Evolutionary conservation across 2,113 vertebrate genomes (phyloP), one percentile per base, ranked within the genome.

Genomic region (Dasyprocta punctata): DNA sequence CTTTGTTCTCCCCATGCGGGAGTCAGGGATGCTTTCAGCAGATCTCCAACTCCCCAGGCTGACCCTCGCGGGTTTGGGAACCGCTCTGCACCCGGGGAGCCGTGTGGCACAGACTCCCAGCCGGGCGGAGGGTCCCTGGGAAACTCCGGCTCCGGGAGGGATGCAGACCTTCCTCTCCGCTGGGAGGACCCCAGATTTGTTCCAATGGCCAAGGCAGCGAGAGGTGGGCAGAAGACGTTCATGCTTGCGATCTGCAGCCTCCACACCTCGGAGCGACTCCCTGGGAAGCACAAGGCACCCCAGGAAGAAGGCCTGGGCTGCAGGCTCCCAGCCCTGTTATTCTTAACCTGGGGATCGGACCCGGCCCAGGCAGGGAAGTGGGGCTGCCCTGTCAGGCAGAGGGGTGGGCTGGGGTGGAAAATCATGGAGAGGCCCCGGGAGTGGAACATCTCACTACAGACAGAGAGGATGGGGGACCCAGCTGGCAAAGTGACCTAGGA

Each of bases 181-280:
- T 80, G 12, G 73, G 9, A 17, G 17, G 36, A 24, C 33, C 73
- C 65, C 49, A 13, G 78, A 33, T 36, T 19, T 13, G 0, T 41
- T 20, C 58, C 5, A 49, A 49, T 0, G 1, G 26, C 41, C 1
- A 0, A 11, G n/a, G 90, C 3, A 52, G 36, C 0, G 0, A 89
- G 36, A 87, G 63, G 22, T n/a, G 5, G 54, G 54, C 16, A 16
- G 7, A 3, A 41, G 11, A 16, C 0, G 12, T 44, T 24, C 33
- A 0, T 4, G 1, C 24, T 26, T 33, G 28, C 2, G 63, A 78
- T 54, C 81, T 71, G 16, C 56, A 0, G 30, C n/a, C 22, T 63
- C 58, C 26, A 9, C 61, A n/a, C 3, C 49, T 38, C 77, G 82
- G 86, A 75, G 73, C 38, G 73, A 8, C 33, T 41, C 56, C 49